Percentiles rank a stretch among this genome's conserved stretches.
These are phyloP conservation scores for Jaculus jaculus DNA, from an alignment of 2,113 vertebrate genomes.

Conservation along the genomic window DNA sequence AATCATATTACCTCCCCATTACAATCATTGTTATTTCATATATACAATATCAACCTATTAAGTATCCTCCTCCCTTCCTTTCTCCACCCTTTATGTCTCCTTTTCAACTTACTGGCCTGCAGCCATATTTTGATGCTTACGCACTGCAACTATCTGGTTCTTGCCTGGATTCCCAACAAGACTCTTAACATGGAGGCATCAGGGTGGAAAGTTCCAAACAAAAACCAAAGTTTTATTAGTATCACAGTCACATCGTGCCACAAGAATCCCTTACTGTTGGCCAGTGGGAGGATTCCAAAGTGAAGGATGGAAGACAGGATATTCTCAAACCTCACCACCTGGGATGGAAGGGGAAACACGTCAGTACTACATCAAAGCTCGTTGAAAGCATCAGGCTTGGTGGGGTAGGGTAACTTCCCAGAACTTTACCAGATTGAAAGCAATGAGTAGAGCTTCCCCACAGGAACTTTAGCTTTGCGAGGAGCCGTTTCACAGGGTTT, in stretches of 20 bases:
- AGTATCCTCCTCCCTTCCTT: no score
- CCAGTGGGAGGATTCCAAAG: slow-evolving; percentile 83
- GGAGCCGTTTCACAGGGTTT: not conserved
- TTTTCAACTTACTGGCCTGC: no score
- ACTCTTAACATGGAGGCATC: not conserved
- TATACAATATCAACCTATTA: no score
- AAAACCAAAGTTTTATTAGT: not conserved
- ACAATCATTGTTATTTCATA: no score
- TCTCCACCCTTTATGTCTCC: no score
- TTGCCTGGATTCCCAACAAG: not conserved
- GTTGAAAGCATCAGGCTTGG: not conserved
- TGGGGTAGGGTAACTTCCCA: not conserved
- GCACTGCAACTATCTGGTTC: not conserved
- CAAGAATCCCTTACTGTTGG: slow-evolving; percentile 81
- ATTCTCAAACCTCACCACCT: slow-evolving; percentile 83
- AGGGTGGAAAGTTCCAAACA: not conserved
- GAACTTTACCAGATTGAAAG: not conserved
- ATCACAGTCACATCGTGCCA: not conserved
- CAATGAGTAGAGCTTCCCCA: not conserved
- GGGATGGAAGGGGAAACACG: slow-evolving; percentile 55
- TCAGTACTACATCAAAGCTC: slow-evolving; percentile 9
- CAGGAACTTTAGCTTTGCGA: slow-evolving; percentile 7
- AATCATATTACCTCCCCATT: no score
- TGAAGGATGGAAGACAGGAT: slow-evolving; percentile 85
- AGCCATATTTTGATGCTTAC: not conserved